Conservation (phyloP, 2,113 vertebrate genomes). For the Ageneiosus marmoratus region DNA sequence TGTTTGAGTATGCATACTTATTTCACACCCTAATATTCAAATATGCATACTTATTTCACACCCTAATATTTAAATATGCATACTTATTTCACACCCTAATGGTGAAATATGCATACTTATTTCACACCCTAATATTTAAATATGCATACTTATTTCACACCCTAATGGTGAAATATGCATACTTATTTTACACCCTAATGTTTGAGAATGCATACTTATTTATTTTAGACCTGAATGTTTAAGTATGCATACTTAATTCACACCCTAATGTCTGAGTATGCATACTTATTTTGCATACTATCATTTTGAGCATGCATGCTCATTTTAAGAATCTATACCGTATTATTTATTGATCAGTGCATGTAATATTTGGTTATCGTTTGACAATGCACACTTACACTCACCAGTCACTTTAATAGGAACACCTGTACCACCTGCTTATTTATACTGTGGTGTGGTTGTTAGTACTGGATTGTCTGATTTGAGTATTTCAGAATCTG, state of each 20-base stretch:
- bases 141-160: too few relatives aligned
- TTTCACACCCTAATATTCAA: background rate
- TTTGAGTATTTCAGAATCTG: too few relatives aligned
- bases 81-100: background rate
- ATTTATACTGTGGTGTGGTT: too few relatives aligned
- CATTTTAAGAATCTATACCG: too few relatives aligned
- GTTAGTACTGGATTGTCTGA: too few relatives aligned
- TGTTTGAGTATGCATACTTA: background rate
- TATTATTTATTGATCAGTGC: too few relatives aligned
- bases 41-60: background rate
- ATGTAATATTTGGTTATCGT: too few relatives aligned
- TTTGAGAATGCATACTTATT: too few relatives aligned
- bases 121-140: background rate
- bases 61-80: background rate
- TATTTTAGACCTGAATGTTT: too few relatives aligned
- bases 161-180: background rate
- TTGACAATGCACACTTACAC: background rate
- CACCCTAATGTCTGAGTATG: background rate
- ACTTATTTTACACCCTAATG: too few relatives aligned
- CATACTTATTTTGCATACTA: background rate
- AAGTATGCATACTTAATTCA: background rate
- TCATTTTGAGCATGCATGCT: background rate
- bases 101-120: background rate
- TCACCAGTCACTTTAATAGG: too few relatives aligned
- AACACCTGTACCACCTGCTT: too few relatives aligned